phyloP scores from a whole-genome alignment of 2,797 vertebrate genomes.

The Anomalospiza imberbis region DNA sequence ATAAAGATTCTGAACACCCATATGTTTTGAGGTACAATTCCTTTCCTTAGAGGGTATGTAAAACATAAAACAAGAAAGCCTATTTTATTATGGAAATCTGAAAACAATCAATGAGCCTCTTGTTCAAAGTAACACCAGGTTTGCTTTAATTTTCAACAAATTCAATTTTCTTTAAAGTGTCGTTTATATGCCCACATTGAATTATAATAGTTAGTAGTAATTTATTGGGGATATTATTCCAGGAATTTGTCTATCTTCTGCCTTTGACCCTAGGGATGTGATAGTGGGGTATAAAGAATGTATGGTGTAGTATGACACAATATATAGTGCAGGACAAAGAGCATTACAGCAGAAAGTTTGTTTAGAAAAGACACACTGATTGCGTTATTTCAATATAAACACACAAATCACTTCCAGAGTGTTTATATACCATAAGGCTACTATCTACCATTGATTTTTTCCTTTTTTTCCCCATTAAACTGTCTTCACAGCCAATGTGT shows the following conservation, averaged over 20 bases:
- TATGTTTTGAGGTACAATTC: constrained; percentile 61
- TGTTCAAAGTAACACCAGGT: constrained; percentile 61
- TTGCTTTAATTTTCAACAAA: constrained; percentile 69
- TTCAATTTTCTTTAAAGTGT: constrained; percentile 68
- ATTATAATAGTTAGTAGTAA: constrained; percentile 58
- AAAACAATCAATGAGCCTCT: constrained; percentile 61
- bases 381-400: background rate
- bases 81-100: constrained; percentile 64
- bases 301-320: background rate
- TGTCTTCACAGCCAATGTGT: background rate
- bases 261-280: background rate
- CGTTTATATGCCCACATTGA: constrained; percentile 50
- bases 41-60: constrained; percentile 67
- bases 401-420: background rate
- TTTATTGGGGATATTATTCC: constrained; percentile 58
- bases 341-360: background rate
- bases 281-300: background rate
- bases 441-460: background rate
- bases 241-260: constrained; percentile 60
- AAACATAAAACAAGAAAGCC: constrained; percentile 62
- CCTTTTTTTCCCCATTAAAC: background rate
- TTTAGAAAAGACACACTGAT: background rate
- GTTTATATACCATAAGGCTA: background rate
- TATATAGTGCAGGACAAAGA: background rate
- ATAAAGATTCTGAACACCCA: constrained; percentile 51